Evolutionary conservation across 2,797 vertebrate species (phyloP), one percentile per base, ranked within the genome.

Genomic region (Acanthurus leucopareius): DNA sequence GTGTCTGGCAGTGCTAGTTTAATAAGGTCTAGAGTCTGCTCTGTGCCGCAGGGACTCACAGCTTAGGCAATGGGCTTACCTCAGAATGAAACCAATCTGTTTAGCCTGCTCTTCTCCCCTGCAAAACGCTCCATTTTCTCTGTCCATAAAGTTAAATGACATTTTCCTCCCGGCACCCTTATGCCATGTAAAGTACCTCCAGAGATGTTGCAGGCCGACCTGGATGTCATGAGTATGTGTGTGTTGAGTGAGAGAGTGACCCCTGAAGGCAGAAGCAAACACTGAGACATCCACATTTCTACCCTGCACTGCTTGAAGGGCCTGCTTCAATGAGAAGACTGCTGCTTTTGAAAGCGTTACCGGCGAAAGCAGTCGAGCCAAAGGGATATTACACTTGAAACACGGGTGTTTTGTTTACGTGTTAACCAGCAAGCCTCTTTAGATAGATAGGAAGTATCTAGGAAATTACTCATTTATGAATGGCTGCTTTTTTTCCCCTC

Each of bases 11-110:
- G 82, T 84, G 90, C 85, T 90, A 85, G 86, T 95, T 95, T 95
- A 94, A 93, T 95, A 92, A 93, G 90, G 91, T 94, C 91, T 93
- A 89, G 90, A 92, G 90, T 94, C 93, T 94, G 93, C 92, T 94
- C 91, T 94, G 93, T 90, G 92, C 92, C 90, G 81, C 60, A 28
- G 92, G 92, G 92, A 94, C 89, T 80, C 72, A 13, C 86, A 92
- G 92, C 86, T 91, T 92, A 92, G 90, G 86, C 86, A 53, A 86
- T 44, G 78, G 92, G 92, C 93, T 96, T 95, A 95, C 93, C 90
- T 94, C 92, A 92, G 92, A 95, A 93, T 94, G 90, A 95, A 95
- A 94, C 94, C 95, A 95, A 94, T 96, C 94, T 96, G 94, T 94
- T 94, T 92, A 92, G 91, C 88, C 89, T 90, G 87, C 90, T 93